Percentiles rank a stretch among this genome's conserved stretches.
These are phyloP conservation scores for Chelonia mydas DNA, from an alignment of 2,797 vertebrate genomes.

Conservation along the genomic window DNA sequence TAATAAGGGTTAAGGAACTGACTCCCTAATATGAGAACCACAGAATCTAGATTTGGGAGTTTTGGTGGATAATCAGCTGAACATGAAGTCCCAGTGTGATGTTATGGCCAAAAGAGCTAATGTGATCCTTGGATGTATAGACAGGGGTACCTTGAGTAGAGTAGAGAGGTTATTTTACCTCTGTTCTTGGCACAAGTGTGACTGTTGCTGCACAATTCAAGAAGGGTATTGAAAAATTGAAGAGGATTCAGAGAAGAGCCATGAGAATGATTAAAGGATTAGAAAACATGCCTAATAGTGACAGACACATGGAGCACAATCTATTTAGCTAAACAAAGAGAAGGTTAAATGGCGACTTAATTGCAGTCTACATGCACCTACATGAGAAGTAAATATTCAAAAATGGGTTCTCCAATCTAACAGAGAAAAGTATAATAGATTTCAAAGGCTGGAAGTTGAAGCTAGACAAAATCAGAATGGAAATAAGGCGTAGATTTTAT, in stretches of 20 bases:
- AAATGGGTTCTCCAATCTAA: not conserved
- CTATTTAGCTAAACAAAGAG: not conserved
- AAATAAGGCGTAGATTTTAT: not conserved
- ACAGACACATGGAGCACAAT: not conserved
- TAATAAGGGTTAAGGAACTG: not conserved
- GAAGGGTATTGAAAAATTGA: not conserved
- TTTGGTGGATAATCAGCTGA: not conserved
- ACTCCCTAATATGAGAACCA: not conserved
- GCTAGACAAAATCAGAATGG: not conserved
- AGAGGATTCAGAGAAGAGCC: not conserved
- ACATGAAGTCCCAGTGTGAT: not conserved
- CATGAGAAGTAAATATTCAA: not conserved
- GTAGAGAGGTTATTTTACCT: not conserved
- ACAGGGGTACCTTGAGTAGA: not conserved
- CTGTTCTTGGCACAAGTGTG: not conserved
- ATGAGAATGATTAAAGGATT: not conserved
- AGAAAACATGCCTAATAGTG: not conserved
- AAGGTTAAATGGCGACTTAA: not conserved
- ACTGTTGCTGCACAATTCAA: not conserved
- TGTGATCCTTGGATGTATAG: not conserved
- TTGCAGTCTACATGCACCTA: not conserved
- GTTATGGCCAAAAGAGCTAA: not conserved
- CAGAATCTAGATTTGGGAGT: not conserved
- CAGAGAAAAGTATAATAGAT: not conserved
- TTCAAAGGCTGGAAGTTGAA: not conserved